These are phyloP conservation scores for Epinephelus moara DNA, from an alignment of 2,113 vertebrate genomes.

Conservation along the genomic window DNA sequence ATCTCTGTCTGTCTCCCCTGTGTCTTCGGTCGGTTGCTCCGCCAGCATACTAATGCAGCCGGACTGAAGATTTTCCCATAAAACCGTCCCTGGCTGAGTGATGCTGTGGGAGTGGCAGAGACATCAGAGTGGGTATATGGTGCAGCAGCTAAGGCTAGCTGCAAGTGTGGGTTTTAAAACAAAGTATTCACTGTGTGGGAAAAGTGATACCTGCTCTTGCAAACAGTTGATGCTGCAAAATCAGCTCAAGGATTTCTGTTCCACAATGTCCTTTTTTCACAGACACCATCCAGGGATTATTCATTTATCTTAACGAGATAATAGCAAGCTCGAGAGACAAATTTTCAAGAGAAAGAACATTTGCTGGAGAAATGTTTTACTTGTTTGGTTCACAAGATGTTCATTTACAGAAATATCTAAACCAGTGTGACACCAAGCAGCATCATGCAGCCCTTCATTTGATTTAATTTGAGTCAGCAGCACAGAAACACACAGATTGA, in stretches of 20 bases:
- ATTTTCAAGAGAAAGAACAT: not conserved
- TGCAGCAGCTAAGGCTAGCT: not conserved
- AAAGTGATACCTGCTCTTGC: not conserved
- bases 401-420: not conserved
- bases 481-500: not conserved
- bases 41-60: conserved; percentile 52
- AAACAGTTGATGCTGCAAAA: not conserved
- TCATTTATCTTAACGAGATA: not conserved
- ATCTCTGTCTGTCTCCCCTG: not conserved
- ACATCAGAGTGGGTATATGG: not conserved
- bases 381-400: not conserved
- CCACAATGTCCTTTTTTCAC: not conserved
- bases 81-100: conserved; percentile 17
- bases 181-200: not conserved
- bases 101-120: not conserved
- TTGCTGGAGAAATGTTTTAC: not conserved
- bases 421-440: not conserved
- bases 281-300: not conserved
- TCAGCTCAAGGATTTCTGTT: too few relatives aligned
- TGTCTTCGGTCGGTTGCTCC: conserved; percentile 7
- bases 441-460: not conserved
- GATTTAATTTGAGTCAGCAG: not conserved
- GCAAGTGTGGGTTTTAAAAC: not conserved
- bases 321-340: not conserved
- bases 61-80: conserved; percentile 24